Base-by-base conservation (phyloP, 2,888 invertebrate genomes). In the Linyphia triangularis region DNA sequence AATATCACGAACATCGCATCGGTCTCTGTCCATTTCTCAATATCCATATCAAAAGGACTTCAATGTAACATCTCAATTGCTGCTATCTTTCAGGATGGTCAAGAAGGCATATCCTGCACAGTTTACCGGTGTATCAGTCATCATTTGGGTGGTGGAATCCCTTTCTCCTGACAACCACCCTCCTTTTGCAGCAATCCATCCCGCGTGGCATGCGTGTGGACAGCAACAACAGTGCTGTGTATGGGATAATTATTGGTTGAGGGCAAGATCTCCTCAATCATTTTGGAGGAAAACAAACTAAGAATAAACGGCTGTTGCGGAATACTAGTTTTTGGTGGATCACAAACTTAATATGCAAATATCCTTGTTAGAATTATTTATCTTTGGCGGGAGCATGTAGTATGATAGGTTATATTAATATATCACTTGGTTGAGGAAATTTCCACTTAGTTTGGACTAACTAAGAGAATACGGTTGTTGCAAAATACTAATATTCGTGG, bases 241-340 rank as follows among this genome's bases (percentile, higher is more conserved):
- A n/a, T 22, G 59, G 43, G 67, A 69, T 85, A 85, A 85, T 85
- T 85, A 85, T 77, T 28, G 65, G 84, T 85, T 85, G 63, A 77
- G 84, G 57, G 22, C 77, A 37, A 19, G 24, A 26, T 57, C 77
- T 85, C 67, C 65, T 85, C 84, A 67, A 85, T 85, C 84, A 85
- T 85, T 19, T 43, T 28, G n/a, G n/a, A n/a, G n/a, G n/a, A n/a
- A n/a, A n/a, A n/a, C n/a, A n/a, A n/a, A n/a, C n/a, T n/a, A n/a
- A n/a, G n/a, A n/a, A n/a, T n/a, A n/a, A n/a, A n/a, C n/a, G n/a
- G n/a, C n/a, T n/a, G n/a, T n/a, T n/a, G n/a, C n/a, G n/a, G n/a
- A n/a, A n/a, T n/a, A n/a, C n/a, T n/a, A n/a, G n/a, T n/a, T n/a
- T n/a, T n/a, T n/a, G n/a, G n/a, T n/a, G n/a, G n/a, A n/a, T n/a